phyloP scores from a whole-genome alignment of 2,113 vertebrate genomes.

The Cephalopholis sonnerati region DNA sequence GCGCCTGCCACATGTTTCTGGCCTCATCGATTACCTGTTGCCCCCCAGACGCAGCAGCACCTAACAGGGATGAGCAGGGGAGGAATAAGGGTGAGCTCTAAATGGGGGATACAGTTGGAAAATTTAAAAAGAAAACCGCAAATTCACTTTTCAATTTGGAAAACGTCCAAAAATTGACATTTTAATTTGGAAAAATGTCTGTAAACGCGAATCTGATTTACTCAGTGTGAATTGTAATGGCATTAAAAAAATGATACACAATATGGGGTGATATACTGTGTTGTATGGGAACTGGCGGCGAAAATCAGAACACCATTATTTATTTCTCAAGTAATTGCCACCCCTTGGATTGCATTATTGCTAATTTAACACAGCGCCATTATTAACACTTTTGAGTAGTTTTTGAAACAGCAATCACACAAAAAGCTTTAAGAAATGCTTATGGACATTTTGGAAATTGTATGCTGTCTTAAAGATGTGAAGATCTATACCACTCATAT shows the following conservation, averaged over 20 bases:
- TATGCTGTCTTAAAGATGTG: not conserved
- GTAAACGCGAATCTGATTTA: not conserved
- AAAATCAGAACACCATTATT: not conserved
- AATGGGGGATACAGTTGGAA: not conserved
- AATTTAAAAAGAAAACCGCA: not conserved
- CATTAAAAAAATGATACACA: not conserved
- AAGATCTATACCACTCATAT: no score
- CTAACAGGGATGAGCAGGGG: constrained; percentile 10
- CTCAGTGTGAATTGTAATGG: not conserved
- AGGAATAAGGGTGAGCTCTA: not conserved
- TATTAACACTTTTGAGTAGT: not conserved
- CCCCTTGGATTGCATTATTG: not conserved
- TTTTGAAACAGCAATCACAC: not conserved
- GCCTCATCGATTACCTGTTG: constrained; percentile 71
- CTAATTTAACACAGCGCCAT: not conserved
- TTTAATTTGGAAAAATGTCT: not conserved
- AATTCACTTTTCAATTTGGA: not conserved
- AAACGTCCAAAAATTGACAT: not conserved
- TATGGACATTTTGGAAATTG: not conserved
- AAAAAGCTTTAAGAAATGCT: not conserved
- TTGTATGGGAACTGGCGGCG: no score
- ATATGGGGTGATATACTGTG: not conserved
- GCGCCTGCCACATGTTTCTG: constrained; percentile 21
- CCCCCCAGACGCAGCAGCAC: constrained; percentile 35
- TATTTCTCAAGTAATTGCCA: not conserved